Evolutionary conservation across 2,888 invertebrate genomes (phyloP), one percentile per base, ranked within the genome.

Genomic region (Biston stratarius): DNA sequence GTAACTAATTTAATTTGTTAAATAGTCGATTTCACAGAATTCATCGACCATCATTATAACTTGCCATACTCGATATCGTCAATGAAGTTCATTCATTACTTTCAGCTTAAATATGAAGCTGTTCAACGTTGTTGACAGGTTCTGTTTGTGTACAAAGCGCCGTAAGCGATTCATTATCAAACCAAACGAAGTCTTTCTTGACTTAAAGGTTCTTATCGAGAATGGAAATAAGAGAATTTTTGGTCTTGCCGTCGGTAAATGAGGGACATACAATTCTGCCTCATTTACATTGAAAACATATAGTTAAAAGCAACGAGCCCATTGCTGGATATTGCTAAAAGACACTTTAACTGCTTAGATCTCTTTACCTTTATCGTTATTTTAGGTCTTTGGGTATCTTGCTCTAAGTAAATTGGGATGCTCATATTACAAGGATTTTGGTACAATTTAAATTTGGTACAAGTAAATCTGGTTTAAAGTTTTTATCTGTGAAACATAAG

Each of bases 281-380:
- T 64, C 70, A 72, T 74, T 72, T 69, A 66, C 70, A 74, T 74
- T 72, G 67, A 66, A 65, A 72, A 67, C 67, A 73, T 67, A 72
- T 67, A 73, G 74, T 72, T 70, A 73, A 73, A 72, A 70, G 67
- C 67, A 71, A 73, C 70, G 73, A 68, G 66, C 67, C 64, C 64
- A 58, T 72, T 69, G 68, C 63, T 48, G 63, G 61, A 64, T 65
- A 62, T 65, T 71, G 69, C 61, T 64, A 67, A 63, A 60, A 64
- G 61, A 71, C 67, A 69, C 60, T 63, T 69, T 59, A 66, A 66
- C 68, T 69, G 53, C 66, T 74, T 51, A 67, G 64, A 62, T 64
- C 62, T 69, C 62, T 67, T 73, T 70, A 67, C 70, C 49, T 73
- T 61, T 64, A 70, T 60, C 61, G 68, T 63, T 70, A 71, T 71